These are phyloP conservation scores for Anableps anableps DNA, from an alignment of 2,797 vertebrate genomes.

Conservation along the genomic window DNA sequence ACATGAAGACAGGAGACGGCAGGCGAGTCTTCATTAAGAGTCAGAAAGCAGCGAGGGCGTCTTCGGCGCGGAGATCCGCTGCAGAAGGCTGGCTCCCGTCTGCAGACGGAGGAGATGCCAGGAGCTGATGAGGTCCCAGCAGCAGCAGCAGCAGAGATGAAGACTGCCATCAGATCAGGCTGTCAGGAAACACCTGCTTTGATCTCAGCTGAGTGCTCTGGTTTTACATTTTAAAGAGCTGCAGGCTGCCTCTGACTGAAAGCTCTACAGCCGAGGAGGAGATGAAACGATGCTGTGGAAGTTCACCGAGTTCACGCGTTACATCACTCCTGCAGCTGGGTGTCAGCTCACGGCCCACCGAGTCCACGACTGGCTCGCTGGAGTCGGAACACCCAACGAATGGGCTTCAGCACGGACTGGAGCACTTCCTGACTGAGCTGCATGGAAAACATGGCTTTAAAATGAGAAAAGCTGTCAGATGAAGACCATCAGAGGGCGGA, in stretches of 20 bases:
- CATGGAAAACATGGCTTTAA: background rate
- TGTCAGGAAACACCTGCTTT: constrained; percentile 53
- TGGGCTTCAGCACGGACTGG: no score
- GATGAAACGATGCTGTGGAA: constrained; percentile 26
- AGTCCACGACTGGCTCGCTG: background rate
- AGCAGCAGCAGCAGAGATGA: background rate
- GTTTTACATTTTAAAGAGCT: constrained; percentile 52
- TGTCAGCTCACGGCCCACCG: background rate
- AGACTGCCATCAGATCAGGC: background rate
- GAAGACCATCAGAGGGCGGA: no score
- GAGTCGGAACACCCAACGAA: no score
- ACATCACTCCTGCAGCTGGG: constrained; percentile 5
- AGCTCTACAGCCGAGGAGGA: constrained; percentile 26
- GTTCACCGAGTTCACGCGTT: background rate
- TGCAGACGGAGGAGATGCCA: constrained; percentile 8
- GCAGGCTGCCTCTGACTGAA: constrained; percentile 25
- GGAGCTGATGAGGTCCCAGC: constrained; percentile 8
- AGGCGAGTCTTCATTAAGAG: background rate
- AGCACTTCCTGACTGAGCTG: background rate
- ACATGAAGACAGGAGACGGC: background rate
- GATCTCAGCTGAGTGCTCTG: constrained; percentile 40
- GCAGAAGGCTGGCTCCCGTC: background rate
- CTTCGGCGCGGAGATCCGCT: background rate
- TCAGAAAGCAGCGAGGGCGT: background rate
- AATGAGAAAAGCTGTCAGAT: background rate